Percentiles rank a stretch among this genome's conserved stretches.
Conservation (phyloP, 2,797 vertebrate species). For the Mormyrops attenuatus region DNA sequence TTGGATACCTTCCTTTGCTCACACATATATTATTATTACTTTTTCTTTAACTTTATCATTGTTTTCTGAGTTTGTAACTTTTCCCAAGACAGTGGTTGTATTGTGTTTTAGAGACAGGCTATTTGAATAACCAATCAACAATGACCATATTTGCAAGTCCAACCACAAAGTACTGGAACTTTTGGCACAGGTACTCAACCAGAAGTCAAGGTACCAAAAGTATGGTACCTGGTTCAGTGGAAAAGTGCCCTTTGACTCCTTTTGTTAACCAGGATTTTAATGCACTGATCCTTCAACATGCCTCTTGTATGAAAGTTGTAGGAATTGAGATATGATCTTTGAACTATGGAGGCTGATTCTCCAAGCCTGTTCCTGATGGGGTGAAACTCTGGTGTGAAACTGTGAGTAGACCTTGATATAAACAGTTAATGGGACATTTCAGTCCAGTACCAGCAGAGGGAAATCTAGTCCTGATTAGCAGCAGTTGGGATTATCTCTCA, state of each 20-base stretch:
- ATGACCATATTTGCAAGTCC: neutral
- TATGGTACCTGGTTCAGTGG: neutral
- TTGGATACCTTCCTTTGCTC: neutral
- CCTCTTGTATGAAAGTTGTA: neutral
- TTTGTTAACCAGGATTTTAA: neutral
- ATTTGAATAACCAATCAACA: neutral
- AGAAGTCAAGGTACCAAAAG: neutral
- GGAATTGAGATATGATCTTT: neutral
- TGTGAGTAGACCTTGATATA: neutral
- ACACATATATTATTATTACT: neutral
- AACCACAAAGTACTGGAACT: neutral
- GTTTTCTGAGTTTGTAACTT: neutral
- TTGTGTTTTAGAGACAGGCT: neutral
- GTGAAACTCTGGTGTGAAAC: neutral
- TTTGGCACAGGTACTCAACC: neutral
- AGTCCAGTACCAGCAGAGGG: conserved; percentile 40
- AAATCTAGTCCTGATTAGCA: conserved; percentile 38
- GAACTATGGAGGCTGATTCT: neutral
- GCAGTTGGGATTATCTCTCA: neutral
- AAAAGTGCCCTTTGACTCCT: neutral
- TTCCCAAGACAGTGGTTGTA: neutral
- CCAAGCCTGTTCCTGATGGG: neutral
- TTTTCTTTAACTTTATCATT: neutral
- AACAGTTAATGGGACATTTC: conserved; percentile 21
- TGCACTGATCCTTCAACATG: neutral